These are phyloP conservation scores for Hoplostethus atlanticus DNA, from an alignment of 2,797 vertebrate genomes.

Conservation along the genomic window DNA sequence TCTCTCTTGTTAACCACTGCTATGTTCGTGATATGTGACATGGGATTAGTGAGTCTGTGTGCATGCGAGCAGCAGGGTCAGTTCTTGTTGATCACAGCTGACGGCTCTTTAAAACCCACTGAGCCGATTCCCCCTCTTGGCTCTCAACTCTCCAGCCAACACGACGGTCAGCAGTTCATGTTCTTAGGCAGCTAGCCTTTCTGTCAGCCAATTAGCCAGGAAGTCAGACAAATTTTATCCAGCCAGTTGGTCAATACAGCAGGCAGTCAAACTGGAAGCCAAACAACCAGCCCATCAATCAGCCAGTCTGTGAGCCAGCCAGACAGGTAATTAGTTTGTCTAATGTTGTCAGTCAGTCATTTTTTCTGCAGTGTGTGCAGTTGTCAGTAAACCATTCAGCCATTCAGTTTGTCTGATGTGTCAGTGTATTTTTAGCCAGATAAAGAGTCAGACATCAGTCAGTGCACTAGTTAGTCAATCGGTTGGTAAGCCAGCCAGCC, in stretches of 20 bases:
- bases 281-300: conserved; percentile 8
- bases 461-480: not conserved
- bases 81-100: conserved; percentile 57
- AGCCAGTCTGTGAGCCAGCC: not conserved
- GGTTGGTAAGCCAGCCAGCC: not conserved
- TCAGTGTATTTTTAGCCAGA: not conserved
- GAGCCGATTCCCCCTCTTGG: conserved; percentile 36
- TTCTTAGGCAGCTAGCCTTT: conserved; percentile 6
- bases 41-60: conserved; percentile 64
- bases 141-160: conserved; percentile 8
- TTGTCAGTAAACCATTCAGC: not conserved
- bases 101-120: conserved; percentile 54
- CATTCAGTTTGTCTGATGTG: not conserved
- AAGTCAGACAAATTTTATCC: not conserved
- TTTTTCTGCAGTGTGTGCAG: not conserved
- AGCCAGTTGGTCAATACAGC: not conserved
- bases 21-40: conserved; percentile 48
- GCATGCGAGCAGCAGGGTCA: conserved; percentile 60
- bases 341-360: not conserved
- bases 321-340: not conserved
- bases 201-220: conserved; percentile 21
- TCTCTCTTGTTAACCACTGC: conserved; percentile 44
- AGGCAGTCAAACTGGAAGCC: not conserved
- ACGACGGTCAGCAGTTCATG: conserved; percentile 9
- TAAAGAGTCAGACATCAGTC: too few relatives aligned